Conservation (phyloP, 2,797 vertebrate genomes). For the Myripristis jacobus region DNA sequence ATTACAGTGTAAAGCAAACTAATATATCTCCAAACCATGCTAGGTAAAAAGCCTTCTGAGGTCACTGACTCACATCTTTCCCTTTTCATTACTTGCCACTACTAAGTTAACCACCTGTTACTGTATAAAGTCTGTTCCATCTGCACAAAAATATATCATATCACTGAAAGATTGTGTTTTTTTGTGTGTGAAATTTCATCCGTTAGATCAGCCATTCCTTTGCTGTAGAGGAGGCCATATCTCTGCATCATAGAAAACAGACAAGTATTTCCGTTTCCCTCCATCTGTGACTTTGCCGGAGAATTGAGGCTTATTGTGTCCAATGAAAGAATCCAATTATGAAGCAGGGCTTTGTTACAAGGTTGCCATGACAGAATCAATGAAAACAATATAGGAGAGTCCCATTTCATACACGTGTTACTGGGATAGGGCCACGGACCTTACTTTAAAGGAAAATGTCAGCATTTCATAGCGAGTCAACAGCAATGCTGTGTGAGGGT, state of each 20-base stretch:
- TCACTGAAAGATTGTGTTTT: slow-evolving; percentile 1
- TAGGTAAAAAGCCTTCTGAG: slow-evolving; percentile 8
- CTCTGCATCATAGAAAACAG: slow-evolving; percentile 33
- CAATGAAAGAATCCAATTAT: slow-evolving; percentile 77
- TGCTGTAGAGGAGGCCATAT: slow-evolving; percentile 1
- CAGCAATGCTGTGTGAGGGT: slow-evolving; percentile 3
- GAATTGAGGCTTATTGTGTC: slow-evolving; percentile 60
- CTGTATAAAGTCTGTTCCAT: not conserved
- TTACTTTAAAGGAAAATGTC: slow-evolving; percentile 60
- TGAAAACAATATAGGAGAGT: slow-evolving; percentile 80
- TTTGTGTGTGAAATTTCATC: slow-evolving; percentile 35
- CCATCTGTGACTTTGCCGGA: slow-evolving; percentile 16
- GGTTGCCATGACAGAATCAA: slow-evolving; percentile 82
- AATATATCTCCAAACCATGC: not conserved
- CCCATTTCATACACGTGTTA: slow-evolving; percentile 70
- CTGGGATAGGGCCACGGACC: slow-evolving; percentile 37
- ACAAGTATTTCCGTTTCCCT: slow-evolving; percentile 34
- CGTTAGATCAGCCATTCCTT: slow-evolving; percentile 20
- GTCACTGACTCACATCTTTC: not conserved
- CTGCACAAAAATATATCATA: not conserved
- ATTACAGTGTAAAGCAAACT: slow-evolving; percentile 39
- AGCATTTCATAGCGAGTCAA: slow-evolving; percentile 51
- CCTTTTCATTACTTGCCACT: not conserved
- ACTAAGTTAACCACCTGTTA: not conserved
- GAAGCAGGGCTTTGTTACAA: slow-evolving; percentile 75